Conservation (phyloP, 2,888 invertebrate species). For the Anoplius nigerrimus region DNA sequence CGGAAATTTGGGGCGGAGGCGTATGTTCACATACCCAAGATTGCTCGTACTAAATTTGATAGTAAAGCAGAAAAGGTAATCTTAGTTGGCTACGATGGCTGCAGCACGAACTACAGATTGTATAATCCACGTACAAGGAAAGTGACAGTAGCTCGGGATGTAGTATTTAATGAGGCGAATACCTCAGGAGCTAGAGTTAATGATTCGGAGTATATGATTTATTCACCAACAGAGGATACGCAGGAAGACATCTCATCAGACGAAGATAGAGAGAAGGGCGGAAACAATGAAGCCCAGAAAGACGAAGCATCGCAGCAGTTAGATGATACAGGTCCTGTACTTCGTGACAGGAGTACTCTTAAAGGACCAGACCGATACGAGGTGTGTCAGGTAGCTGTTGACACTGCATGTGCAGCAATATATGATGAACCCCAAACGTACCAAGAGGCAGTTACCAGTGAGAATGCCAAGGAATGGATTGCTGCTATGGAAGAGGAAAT, state of each 20-base stretch:
- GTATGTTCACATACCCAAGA: constrained; percentile 5
- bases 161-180: constrained; percentile 10
- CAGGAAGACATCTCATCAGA: neutral
- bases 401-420: neutral
- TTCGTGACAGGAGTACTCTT: neutral
- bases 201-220: neutral
- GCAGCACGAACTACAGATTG: neutral
- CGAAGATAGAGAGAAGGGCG: too few species aligned
- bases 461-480: neutral
- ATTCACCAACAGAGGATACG: neutral
- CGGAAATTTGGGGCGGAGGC: constrained; percentile 2
- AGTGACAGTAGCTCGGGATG: neutral
- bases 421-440: neutral
- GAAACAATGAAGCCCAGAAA: neutral
- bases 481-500: neutral
- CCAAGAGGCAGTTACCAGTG: neutral
- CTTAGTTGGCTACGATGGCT: constrained; percentile 8
- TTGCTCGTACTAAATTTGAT: constrained; percentile 1
- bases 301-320: neutral
- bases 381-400: neutral
- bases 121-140: neutral
- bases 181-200: neutral
- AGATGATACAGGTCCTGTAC: neutral
- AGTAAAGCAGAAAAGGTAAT: neutral
- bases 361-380: neutral